phyloP scores from a whole-genome alignment of 2,797 vertebrate species.

The Cephalopachus bancanus region DNA sequence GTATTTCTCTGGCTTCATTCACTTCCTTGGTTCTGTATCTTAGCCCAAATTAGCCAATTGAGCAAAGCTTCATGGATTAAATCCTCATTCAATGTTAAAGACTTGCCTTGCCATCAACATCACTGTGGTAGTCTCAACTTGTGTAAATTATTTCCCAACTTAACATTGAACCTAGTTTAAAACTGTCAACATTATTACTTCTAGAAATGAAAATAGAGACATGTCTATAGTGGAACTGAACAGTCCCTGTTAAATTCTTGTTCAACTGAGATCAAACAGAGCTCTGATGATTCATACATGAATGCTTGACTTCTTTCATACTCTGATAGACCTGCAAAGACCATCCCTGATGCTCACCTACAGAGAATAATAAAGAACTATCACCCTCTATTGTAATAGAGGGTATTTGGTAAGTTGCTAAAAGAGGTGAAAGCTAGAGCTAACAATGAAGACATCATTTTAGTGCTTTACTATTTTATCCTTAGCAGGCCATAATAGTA shows the following conservation, averaged over 20 bases:
- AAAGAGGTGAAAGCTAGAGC: background rate
- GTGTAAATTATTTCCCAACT: background rate
- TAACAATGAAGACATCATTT: background rate
- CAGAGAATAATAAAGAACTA: background rate
- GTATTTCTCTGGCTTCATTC: background rate
- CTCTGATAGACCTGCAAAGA: background rate
- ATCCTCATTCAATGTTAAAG: background rate
- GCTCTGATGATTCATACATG: background rate
- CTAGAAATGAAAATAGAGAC: background rate
- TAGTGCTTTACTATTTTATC: background rate
- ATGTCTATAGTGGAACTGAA: background rate
- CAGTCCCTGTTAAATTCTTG: background rate
- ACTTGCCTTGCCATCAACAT: background rate
- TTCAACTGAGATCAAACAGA: background rate
- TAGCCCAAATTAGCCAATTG: background rate
- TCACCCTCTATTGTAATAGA: background rate
- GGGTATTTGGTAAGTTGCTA: background rate
- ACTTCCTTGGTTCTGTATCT: background rate
- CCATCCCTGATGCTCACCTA: background rate
- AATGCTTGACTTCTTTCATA: background rate
- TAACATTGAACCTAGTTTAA: background rate
- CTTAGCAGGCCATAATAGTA: background rate
- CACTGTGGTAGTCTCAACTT: background rate
- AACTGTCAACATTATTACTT: background rate
- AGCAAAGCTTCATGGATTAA: background rate